These are phyloP conservation scores for Synergus japonicus DNA, from an alignment of 2,888 invertebrate species.

Conservation along the genomic window DNA sequence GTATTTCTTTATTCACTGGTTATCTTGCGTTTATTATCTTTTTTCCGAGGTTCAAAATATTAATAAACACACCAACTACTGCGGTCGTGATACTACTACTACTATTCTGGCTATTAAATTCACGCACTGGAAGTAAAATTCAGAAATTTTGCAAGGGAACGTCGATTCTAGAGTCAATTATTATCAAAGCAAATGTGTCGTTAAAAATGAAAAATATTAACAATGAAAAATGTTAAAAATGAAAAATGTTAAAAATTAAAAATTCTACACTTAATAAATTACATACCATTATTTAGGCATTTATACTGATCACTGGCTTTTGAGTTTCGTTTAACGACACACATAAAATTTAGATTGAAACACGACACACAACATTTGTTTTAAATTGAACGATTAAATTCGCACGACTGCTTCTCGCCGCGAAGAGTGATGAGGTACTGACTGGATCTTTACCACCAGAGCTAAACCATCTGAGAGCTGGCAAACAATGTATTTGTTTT, in stretches of 20 bases:
- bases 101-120: too few relatives aligned
- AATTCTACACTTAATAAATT: neutral
- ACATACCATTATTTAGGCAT: neutral
- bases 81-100: neutral
- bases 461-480: neutral
- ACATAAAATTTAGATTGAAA: slow-evolving; percentile 20
- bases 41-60: neutral
- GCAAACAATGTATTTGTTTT: slow-evolving; percentile 17
- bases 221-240: too few relatives aligned
- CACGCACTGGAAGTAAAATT: too few relatives aligned
- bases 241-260: too few relatives aligned
- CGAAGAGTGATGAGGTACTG: slow-evolving; percentile 18
- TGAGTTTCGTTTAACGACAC: slow-evolving; percentile 47
- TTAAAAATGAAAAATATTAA: too few relatives aligned
- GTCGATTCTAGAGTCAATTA: neutral
- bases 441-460: slow-evolving; percentile 4
- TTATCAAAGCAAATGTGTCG: neutral
- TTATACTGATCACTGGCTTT: neutral
- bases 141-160: too few relatives aligned
- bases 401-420: slow-evolving; percentile 1
- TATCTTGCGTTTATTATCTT: neutral
- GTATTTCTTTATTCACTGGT: slow-evolving; percentile 11
- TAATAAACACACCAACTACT: neutral
- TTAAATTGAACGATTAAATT: slow-evolving; percentile 17
- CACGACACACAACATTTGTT: neutral